These are phyloP conservation scores for Anisognathus igniventris DNA, from an alignment of 2,797 vertebrate species.

Conservation along the genomic window DNA sequence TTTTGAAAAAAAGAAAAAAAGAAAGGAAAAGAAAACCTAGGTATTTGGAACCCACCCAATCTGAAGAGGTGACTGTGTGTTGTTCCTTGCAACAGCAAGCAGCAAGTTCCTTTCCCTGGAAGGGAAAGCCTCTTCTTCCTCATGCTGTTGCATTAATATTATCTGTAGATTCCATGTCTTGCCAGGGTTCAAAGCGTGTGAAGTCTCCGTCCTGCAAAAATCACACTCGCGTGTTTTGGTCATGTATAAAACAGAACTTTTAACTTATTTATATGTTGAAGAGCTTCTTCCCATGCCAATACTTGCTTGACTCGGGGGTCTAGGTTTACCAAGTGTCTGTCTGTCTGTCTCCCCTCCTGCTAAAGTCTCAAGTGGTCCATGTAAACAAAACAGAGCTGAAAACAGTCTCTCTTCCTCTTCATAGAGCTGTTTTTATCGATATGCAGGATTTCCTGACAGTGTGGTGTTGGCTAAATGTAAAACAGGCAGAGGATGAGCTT, in stretches of 20 bases:
- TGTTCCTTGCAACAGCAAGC: constrained; percentile 36
- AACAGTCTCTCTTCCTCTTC: constrained; percentile 66
- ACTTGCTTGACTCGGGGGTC: constrained; percentile 31
- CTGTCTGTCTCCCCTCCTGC: constrained; percentile 59
- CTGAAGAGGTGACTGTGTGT: constrained; percentile 29
- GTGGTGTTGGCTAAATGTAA: constrained; percentile 93
- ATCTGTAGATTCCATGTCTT: constrained; percentile 26
- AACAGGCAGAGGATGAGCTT: constrained; percentile 95
- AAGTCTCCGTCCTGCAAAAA: constrained; percentile 56
- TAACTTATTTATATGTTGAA: constrained; percentile 67
- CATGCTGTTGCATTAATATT: not conserved
- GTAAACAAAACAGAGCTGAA: constrained; percentile 79
- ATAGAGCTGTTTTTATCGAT: constrained; percentile 78
- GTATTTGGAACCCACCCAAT: constrained; percentile 61
- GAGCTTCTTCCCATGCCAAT: constrained; percentile 56
- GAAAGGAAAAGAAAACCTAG: not conserved
- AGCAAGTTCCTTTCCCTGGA: constrained; percentile 27
- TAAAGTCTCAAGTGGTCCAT: constrained; percentile 75
- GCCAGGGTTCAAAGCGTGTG: constrained; percentile 36
- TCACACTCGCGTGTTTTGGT: constrained; percentile 71
- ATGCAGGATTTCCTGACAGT: constrained; percentile 88
- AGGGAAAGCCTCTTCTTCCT: constrained; percentile 20
- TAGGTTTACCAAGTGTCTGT: constrained; percentile 36
- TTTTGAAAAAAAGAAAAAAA: not conserved
- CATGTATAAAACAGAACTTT: constrained; percentile 77